Conservation (phyloP, 2,797 vertebrate species). For the Hydrolagus colliei region DNA sequence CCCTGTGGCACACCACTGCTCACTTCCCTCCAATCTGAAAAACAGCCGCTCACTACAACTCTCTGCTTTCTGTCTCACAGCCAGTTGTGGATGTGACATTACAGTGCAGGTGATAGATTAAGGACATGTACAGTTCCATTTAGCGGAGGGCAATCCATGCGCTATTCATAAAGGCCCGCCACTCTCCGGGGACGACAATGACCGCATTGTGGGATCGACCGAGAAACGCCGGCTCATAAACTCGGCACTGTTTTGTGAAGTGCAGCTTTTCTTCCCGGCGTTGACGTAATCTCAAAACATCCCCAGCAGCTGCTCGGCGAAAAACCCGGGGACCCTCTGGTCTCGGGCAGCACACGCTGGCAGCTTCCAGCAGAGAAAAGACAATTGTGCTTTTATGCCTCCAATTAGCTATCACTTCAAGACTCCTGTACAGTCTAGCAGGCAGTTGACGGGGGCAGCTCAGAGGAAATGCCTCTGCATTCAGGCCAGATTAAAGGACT, state of each 20-base stretch:
- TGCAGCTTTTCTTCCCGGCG: constrained; percentile 64
- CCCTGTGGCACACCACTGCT: too few species aligned
- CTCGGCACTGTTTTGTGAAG: constrained; percentile 67
- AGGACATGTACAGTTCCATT: constrained; percentile 58
- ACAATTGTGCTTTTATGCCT: constrained; percentile 77
- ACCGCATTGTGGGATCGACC: constrained; percentile 66
- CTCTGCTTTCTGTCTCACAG: too few species aligned
- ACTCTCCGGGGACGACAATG: constrained; percentile 65
- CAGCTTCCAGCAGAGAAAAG: constrained; percentile 63
- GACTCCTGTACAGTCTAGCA: constrained; percentile 63
- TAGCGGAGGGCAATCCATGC: constrained; percentile 58
- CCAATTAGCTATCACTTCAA: constrained; percentile 79
- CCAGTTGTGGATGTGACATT: too few species aligned
- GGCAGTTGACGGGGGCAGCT: constrained; percentile 52
- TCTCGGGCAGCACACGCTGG: constrained; percentile 70
- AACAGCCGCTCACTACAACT: too few species aligned
- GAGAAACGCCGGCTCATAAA: constrained; percentile 49
- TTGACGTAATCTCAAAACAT: constrained; percentile 86
- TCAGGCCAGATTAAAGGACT: too few species aligned
- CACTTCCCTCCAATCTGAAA: too few species aligned
- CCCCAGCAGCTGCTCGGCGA: constrained; percentile 81
- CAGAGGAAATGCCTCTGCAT: constrained; percentile 48
- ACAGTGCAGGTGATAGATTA: constrained; percentile 61
- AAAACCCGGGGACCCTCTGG: constrained; percentile 59
- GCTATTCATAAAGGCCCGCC: constrained; percentile 63